A percentile compares a stretch with the other conserved stretches of the same genome.
These are phyloP conservation scores for Vanacampus margaritifer DNA, from an alignment of 2,113 vertebrate genomes.

Conservation along the genomic window DNA sequence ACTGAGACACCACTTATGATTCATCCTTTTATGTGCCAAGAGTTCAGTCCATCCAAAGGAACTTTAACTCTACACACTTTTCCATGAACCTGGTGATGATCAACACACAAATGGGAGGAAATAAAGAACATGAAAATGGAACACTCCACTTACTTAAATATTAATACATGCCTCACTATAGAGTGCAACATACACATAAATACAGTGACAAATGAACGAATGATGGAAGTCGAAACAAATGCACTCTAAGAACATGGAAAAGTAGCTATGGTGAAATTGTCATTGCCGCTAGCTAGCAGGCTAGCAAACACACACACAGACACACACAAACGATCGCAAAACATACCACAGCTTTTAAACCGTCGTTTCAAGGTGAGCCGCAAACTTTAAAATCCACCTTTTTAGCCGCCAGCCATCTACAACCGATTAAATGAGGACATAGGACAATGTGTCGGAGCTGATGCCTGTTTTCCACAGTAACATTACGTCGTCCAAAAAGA, in stretches of 20 bases:
- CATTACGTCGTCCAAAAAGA: constrained; percentile 9
- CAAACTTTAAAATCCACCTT: background rate
- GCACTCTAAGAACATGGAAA: background rate
- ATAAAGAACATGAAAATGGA: constrained; percentile 1
- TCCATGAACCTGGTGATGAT: constrained; percentile 43
- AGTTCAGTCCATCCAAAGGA: constrained; percentile 31
- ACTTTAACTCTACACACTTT: constrained; percentile 8
- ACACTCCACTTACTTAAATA: background rate
- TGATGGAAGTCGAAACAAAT: background rate
- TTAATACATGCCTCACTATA: background rate
- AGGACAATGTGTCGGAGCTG: background rate
- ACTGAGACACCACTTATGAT: constrained; percentile 74
- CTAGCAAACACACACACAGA: constrained; percentile 6
- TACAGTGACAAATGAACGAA: background rate
- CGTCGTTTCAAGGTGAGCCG: constrained; percentile 1
- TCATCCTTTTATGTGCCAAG: constrained; percentile 75
- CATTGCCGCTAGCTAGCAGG: constrained; percentile 26
- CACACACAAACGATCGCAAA: background rate
- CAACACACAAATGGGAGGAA: constrained; percentile 18
- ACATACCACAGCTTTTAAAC: constrained; percentile 35
- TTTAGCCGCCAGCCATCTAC: background rate
- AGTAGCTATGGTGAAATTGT: background rate
- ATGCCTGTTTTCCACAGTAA: constrained; percentile 10
- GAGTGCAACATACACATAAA: background rate
- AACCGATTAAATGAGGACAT: background rate